phyloP scores from a whole-genome alignment of 2,113 vertebrate species.

The Cercopithecus mona region DNA sequence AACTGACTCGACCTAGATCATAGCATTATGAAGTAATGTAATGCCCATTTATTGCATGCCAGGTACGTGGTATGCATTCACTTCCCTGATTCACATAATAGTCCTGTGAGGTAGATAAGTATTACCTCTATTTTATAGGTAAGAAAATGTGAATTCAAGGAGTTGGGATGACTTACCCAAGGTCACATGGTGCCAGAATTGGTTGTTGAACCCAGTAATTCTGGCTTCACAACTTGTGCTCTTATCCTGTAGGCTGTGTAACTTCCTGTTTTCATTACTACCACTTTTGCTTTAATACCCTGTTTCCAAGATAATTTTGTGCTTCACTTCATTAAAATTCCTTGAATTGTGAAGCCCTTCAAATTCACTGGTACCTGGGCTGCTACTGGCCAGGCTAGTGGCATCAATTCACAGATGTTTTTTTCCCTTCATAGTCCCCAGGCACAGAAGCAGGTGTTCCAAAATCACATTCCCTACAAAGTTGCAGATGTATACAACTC shows the following conservation, averaged over 20 bases:
- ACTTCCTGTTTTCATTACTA: constrained; percentile 3
- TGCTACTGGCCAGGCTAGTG: background rate
- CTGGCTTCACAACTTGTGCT: background rate
- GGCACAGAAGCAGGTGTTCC: background rate
- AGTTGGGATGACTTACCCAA: background rate
- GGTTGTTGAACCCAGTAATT: background rate
- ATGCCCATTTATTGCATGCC: background rate
- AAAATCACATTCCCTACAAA: background rate
- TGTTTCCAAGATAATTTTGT: background rate
- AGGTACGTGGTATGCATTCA: background rate
- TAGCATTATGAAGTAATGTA: background rate
- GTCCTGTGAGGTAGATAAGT: background rate
- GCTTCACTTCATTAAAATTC: constrained; percentile 24
- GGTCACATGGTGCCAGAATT: background rate
- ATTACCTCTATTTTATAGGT: background rate
- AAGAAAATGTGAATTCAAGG: background rate
- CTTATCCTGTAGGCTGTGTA: background rate
- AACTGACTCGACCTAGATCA: background rate
- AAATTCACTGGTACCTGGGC: background rate
- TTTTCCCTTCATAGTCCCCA: background rate
- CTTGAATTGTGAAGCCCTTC: background rate
- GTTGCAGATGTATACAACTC: background rate
- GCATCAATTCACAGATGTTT: background rate
- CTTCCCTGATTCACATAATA: constrained; percentile 25
- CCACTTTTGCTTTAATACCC: background rate